A percentile compares a stretch with the other conserved stretches of the same genome.
These are phyloP conservation scores for Drosophila elegans DNA, from an alignment of 1,140 invertebrate species.

Conservation along the genomic window DNA sequence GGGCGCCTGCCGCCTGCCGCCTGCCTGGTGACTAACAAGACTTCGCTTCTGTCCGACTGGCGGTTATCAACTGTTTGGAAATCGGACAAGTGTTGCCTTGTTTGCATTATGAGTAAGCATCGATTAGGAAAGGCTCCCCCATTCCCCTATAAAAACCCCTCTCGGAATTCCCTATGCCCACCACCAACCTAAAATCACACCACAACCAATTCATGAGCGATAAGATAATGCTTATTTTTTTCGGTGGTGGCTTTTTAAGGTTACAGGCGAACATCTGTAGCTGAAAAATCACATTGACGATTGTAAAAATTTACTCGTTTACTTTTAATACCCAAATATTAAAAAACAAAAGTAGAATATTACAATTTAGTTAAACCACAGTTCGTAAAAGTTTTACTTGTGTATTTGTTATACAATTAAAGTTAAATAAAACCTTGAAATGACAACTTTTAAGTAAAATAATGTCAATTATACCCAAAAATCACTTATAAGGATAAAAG, in stretches of 20 bases:
- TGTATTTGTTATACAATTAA: too few species aligned
- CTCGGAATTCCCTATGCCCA: conserved; percentile 10
- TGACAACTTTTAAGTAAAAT: too few species aligned
- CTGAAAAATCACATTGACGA: neutral
- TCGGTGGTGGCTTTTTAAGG: conserved; percentile 29
- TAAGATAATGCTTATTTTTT: conserved; percentile 34
- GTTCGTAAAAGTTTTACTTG: too few species aligned
- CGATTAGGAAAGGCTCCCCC: conserved; percentile 58
- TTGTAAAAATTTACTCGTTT: neutral
- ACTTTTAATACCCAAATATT: too few species aligned
- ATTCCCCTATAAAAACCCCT: neutral
- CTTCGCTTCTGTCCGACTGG: conserved; percentile 32
- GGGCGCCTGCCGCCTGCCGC: neutral
- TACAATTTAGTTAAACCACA: too few species aligned
- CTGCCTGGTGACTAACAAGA: conserved; percentile 61
- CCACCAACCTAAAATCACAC: conserved; percentile 37
- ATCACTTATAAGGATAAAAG: too few species aligned
- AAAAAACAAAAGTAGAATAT: too few species aligned
- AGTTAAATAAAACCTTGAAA: too few species aligned
- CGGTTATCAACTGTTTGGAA: conserved; percentile 75
- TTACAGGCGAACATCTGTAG: conserved; percentile 11
- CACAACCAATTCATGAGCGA: conserved; percentile 30
- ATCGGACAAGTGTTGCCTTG: conserved; percentile 75
- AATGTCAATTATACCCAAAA: too few species aligned
- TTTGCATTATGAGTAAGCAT: conserved; percentile 68